Base-by-base conservation (phyloP, 2,888 invertebrate species). In the Hypomecis atomaria region DNA sequence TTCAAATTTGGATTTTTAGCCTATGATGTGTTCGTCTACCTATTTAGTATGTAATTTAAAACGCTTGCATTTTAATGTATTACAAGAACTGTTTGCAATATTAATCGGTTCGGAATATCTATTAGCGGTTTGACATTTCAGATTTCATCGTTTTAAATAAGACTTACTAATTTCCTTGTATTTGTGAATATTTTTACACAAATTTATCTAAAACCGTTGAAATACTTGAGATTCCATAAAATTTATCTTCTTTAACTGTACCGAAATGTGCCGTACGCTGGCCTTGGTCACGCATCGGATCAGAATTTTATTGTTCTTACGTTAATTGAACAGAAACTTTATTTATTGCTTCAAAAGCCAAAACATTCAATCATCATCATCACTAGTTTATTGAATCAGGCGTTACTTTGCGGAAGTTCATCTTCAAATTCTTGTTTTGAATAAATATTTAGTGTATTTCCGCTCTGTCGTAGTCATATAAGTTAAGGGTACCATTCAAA, bases 41-140 rank as follows among this genome's bases (percentile, higher is more conserved):
- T 33, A 34, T 47, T 23, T 34, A 10, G 3, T 10, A 33, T 23
- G 9, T 34, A 34, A 47, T 49, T 2, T 36, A 36, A 49, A 4
- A 36, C n/a, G 8, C n/a, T 13, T 53, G n/a, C 40, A 53, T n/a
- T n/a, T 54, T 11, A 33, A 7, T 36, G 40, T 55, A 23, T 23
- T 23, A 37, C 36, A 47, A 13, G 13, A 43, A 53, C 6, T 33
- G 13, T 10, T 7, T n/a, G 49, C n/a, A 33, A 23, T 13, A 48
- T 43, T 55, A 9, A 47, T 38, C 23, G 10, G 5, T 6, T 23
- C 38, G 6, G 47, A 59, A 62, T 59, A 62, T 65, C 48, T 23
- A 65, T 62, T 36, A 62, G 54, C 6, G 11, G n/a, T 48, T 61
- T 69, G 69, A 69, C 69, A 69, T 69, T 69, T 66, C 23, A 49